Base-by-base conservation (phyloP, 2,888 invertebrate species). In the Hemicrepidius hirtus region DNA sequence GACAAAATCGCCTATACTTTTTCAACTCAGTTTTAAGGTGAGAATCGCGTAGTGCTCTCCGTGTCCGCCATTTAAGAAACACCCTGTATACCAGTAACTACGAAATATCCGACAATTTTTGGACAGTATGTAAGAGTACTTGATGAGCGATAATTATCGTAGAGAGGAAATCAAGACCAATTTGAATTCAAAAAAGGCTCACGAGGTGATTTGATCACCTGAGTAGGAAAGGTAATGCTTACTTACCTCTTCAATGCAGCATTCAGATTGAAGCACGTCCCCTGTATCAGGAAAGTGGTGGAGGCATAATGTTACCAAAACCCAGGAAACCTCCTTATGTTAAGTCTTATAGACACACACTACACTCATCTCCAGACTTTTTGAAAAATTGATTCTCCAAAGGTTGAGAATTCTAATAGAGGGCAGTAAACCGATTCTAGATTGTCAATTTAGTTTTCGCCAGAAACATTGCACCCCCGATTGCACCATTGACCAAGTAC, bases 291-390 rank as follows among this genome's bases (percentile, higher is more conserved):
- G 6, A 77, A 79, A 28, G 73, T 79, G 3, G 80, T 79, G 1
- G 68, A 55, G 12, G 67, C 77, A 82, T 80, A 72, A 80, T 82
- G 71, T 68, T 78, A 2, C 62, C 67, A n/a, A 81, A 82, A 68
- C 76, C 77, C 49, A 75, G 74, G 1, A 81, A 80, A 71, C 71
- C 73, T 5, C 63, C 72, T 28, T 68, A 78, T 46, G 53, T 72
- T 20, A 75, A 68, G 6, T 79, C 75, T 6, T 79, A 79, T 37
- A 59, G 75, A 66, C 73, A 20, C 49, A 81, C 18, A 55, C 81
- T 7, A 72, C 79, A 50, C 69, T 76, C 3, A 40, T 81, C 3
- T 79, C 75, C 0, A 81, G 80, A 71, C 0, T 80, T 21, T 77
- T 79, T 20, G 80, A 81, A 69, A 81, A 77, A 75, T 16, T 80